A percentile compares a stretch with the other conserved stretches of the same genome.
Conservation (phyloP, 2,888 invertebrate genomes). For the Drosophila nigricruria region DNA sequence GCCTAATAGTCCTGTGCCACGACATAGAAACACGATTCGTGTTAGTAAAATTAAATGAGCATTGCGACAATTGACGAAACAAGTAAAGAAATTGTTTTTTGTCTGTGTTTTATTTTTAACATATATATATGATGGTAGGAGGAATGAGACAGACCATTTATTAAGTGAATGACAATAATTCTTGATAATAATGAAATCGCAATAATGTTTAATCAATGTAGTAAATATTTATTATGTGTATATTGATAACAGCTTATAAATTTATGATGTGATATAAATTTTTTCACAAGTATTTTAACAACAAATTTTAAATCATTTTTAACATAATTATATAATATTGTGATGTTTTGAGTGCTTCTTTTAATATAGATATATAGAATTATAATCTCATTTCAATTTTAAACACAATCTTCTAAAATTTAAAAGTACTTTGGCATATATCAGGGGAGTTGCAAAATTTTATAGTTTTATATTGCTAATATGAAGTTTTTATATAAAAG, state of each 20-base stretch:
- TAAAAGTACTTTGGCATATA: no score
- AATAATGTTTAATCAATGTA: slow-evolving; percentile 28
- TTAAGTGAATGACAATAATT: background rate
- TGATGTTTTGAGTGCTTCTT: no score
- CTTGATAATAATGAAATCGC: background rate
- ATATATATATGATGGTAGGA: background rate
- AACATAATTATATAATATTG: no score
- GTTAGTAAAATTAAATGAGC: slow-evolving; percentile 78
- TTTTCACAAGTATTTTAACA: no score
- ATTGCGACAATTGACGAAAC: slow-evolving; percentile 68
- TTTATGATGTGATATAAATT: background rate
- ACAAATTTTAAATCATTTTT: background rate
- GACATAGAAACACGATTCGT: slow-evolving; percentile 73
- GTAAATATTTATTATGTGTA: background rate
- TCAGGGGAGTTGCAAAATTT: no score
- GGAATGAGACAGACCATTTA: background rate
- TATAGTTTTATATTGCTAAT: no score
- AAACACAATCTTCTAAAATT: no score
- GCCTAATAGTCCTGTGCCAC: slow-evolving; percentile 79
- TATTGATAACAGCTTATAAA: background rate
- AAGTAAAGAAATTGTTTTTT: slow-evolving; percentile 44
- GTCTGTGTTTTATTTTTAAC: background rate
- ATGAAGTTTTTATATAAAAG: no score
- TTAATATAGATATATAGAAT: no score
- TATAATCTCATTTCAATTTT: no score